Evolutionary conservation across 1,140 invertebrate genomes (phyloP).

Genomic region (Dendrolimus punctatus): DNA sequence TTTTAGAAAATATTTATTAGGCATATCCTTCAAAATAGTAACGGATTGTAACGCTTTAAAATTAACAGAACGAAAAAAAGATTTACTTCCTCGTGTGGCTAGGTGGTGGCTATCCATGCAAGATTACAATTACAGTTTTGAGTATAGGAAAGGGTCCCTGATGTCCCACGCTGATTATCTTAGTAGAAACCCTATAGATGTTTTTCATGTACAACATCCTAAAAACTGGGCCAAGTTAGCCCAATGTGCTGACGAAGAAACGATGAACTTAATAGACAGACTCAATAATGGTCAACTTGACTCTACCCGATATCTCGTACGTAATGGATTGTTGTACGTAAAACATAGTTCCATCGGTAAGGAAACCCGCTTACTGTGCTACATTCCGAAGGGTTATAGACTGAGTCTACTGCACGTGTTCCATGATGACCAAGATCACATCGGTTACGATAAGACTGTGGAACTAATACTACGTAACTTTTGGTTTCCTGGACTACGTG

Average conservation of each 20-base stretch:
- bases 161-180: constrained; percentile 37
- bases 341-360: constrained; percentile 6
- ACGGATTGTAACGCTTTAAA: constrained; percentile 29
- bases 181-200: constrained; percentile 21
- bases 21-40: constrained; percentile 5
- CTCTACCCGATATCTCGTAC: constrained; percentile 1
- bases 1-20: constrained; percentile 34
- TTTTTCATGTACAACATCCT: constrained; percentile 4
- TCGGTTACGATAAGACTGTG: constrained; percentile 16
- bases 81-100: constrained; percentile 30
- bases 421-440: constrained; percentile 25
- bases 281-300: constrained; percentile 7
- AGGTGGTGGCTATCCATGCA: constrained; percentile 40
- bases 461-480: constrained; percentile 13
- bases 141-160: constrained; percentile 16
- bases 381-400: constrained; percentile 12
- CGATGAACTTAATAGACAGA: constrained; percentile 5
- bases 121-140: constrained; percentile 31
- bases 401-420: constrained; percentile 19
- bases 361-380: constrained; percentile 7
- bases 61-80: constrained; percentile 31
- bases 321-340: constrained; percentile 9
- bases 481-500: no score
- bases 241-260: constrained; percentile 14
- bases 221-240: constrained; percentile 10